Evolutionary conservation across 2,888 invertebrate species (phyloP).

Genomic region (Drosophila helvetica): DNA sequence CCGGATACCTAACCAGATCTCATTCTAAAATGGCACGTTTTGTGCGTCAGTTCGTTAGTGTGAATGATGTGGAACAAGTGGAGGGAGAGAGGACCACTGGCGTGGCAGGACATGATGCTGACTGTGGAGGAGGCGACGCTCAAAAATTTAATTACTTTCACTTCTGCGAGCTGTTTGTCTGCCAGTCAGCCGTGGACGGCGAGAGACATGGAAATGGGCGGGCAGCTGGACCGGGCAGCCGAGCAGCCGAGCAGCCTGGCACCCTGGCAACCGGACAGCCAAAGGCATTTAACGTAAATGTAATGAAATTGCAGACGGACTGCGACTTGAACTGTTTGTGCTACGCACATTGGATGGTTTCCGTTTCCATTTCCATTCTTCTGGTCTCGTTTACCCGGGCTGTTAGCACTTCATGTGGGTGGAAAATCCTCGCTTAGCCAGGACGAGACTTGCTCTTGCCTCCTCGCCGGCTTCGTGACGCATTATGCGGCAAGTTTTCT

Average conservation of each 20-base stretch:
- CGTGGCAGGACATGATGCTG: slow-evolving; percentile 24
- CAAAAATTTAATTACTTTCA: slow-evolving; percentile 79
- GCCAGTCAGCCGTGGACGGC: slow-evolving; percentile 34
- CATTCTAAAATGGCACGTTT: slow-evolving; percentile 52
- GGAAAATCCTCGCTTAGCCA: not conserved
- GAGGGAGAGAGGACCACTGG: not conserved
- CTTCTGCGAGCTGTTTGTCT: slow-evolving; percentile 72
- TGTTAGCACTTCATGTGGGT: slow-evolving; percentile 25
- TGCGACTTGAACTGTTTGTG: slow-evolving; percentile 16
- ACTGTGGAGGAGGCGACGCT: slow-evolving; percentile 31
- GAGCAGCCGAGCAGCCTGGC: not conserved
- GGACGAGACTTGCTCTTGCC: slow-evolving; percentile 17
- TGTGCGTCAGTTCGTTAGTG: slow-evolving; percentile 66
- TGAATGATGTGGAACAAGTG: slow-evolving; percentile 51
- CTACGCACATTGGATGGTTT: slow-evolving; percentile 57
- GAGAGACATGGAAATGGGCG: slow-evolving; percentile 7
- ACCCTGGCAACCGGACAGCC: slow-evolving; percentile 40
- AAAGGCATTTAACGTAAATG: slow-evolving; percentile 75
- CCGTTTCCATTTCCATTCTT: slow-evolving; percentile 10
- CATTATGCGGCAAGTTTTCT: slow-evolving; percentile 62
- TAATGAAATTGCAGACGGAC: slow-evolving; percentile 66
- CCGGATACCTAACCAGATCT: slow-evolving; percentile 12
- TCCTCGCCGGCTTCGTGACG: slow-evolving; percentile 51
- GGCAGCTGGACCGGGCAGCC: not conserved
- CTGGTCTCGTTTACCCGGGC: slow-evolving; percentile 14